A percentile compares a stretch with the other conserved stretches of the same genome.
These are phyloP conservation scores for Siniperca scherzeri DNA, from an alignment of 2,797 vertebrate species.

Conservation along the genomic window DNA sequence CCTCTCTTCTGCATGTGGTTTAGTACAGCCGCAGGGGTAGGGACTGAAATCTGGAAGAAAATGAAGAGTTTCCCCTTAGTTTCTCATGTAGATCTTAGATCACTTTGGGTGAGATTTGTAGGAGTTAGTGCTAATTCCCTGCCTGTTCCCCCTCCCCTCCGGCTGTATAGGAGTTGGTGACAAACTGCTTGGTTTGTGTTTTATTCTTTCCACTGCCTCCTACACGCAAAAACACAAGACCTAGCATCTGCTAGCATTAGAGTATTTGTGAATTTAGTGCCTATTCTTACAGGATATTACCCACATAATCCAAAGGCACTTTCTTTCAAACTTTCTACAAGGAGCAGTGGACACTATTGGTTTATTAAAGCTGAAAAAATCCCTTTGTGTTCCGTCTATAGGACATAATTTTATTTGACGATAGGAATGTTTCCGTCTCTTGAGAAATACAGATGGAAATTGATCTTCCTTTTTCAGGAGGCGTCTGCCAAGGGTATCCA, in stretches of 20 bases:
- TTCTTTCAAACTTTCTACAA: slow-evolving; percentile 46
- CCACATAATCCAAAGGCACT: slow-evolving; percentile 40
- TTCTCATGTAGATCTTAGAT: slow-evolving; percentile 31
- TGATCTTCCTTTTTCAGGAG: slow-evolving; percentile 69
- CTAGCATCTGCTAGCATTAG: slow-evolving; percentile 46
- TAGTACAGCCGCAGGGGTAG: slow-evolving; percentile 83
- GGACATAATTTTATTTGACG: slow-evolving; percentile 70
- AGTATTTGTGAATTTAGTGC: slow-evolving; percentile 44
- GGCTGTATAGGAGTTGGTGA: slow-evolving; percentile 81
- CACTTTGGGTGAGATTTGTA: slow-evolving; percentile 43
- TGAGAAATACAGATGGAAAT: slow-evolving; percentile 92
- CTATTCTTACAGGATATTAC: slow-evolving; percentile 21
- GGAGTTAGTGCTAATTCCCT: slow-evolving; percentile 40
- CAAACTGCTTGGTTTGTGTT: slow-evolving; percentile 70
- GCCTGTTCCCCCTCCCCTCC: slow-evolving; percentile 69
- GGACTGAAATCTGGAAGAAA: slow-evolving; percentile 78
- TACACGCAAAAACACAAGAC: slow-evolving; percentile 45
- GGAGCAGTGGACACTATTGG: slow-evolving; percentile 74
- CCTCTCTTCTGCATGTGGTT: slow-evolving; percentile 86
- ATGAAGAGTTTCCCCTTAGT: slow-evolving; percentile 61
- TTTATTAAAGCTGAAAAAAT: slow-evolving; percentile 40
- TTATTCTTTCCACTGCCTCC: slow-evolving; percentile 82
- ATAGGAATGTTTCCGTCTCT: slow-evolving; percentile 76
- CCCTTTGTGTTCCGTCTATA: slow-evolving; percentile 40
- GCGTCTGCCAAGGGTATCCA: slow-evolving; percentile 27